Evolutionary conservation across 2,113 vertebrate genomes (phyloP), one percentile per base, ranked within the genome.

Genomic region (Callocephalon fimbriatum): DNA sequence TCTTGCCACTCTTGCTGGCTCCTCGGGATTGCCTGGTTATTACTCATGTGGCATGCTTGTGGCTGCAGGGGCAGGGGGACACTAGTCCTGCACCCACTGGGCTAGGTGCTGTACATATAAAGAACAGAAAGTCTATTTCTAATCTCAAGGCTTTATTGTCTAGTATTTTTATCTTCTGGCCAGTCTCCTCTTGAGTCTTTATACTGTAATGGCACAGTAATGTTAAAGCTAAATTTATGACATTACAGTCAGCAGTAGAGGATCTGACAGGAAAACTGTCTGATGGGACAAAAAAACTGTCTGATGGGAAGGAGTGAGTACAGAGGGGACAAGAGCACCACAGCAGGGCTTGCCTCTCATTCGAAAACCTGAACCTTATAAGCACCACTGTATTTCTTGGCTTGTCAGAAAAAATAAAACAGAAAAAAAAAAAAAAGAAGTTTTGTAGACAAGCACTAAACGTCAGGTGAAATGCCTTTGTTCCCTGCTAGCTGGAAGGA

Each of bases 1-100:
- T 90, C 71, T 71, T 1, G 2, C 47, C 48, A 37, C 71, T 68
- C 63, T 23, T 21, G 25, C 31, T 56, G 63, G 42, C 38, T 62
- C 42, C 35, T 19, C 27, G 23, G 16, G 12, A 79, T 18, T 17
- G 29, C 45, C 29, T 37, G 26, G 14, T 26, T 18, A 21, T 11
- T 81, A 23, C 31, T 53, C 0, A 0, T 40, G 27, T 67, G 37
- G 2, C 0, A 1, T 29, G 40, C 44, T 38, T 15, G 21, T 16
- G 40, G 48, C 40, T 15, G 40, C 12, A 12, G 25, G 22, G 12
- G 54, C 13, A 20, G 32, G 42, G 6, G 42, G 27, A 9, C 71
- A 59, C 23, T 1, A 0, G 10, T 20, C 17, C 29, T 31, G 29
- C 25, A 74, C 38, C 71, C 50, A 19, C 18, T 2, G 4, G 56